A percentile compares a stretch with the other conserved stretches of the same genome.
These are phyloP conservation scores for Callyntrura sp. DNA, from an alignment of 2,888 invertebrate species.

Conservation along the genomic window DNA sequence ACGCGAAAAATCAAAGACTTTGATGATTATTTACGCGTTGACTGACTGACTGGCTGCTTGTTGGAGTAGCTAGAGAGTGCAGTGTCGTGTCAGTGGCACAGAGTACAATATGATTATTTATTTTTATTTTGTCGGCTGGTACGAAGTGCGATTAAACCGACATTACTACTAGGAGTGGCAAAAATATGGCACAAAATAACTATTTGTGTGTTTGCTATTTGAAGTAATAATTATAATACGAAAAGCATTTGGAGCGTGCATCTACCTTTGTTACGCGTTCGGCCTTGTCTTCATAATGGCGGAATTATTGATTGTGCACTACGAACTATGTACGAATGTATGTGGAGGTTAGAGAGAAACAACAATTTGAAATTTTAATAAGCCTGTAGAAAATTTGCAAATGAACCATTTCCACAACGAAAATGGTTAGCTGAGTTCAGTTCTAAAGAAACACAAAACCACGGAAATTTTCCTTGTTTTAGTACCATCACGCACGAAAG, in stretches of 20 bases:
- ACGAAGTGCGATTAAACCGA: slow-evolving; percentile 35
- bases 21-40: slow-evolving; percentile 14
- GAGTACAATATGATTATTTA: slow-evolving; percentile 6
- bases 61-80: neutral
- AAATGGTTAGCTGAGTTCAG: slow-evolving; percentile 30
- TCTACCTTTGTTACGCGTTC: no score
- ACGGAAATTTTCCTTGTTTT: slow-evolving; percentile 54
- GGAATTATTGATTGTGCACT: neutral
- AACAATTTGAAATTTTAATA: slow-evolving; percentile 24
- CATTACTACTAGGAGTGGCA: no score
- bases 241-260: neutral
- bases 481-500: slow-evolving; percentile 28
- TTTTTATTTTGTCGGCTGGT: slow-evolving; percentile 33
- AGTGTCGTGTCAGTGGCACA: slow-evolving; percentile 21
- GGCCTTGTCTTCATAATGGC: no score
- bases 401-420: slow-evolving; percentile 62
- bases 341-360: slow-evolving; percentile 56
- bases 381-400: slow-evolving; percentile 56
- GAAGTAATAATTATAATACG: neutral
- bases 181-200: neutral
- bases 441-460: slow-evolving; percentile 38
- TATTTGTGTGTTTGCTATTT: slow-evolving; percentile 16
- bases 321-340: neutral
- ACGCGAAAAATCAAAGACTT: slow-evolving; percentile 26
- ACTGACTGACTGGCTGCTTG: neutral